phyloP scores from a whole-genome alignment of 2,888 invertebrate genomes.

The Lumbricus terrestris region DNA sequence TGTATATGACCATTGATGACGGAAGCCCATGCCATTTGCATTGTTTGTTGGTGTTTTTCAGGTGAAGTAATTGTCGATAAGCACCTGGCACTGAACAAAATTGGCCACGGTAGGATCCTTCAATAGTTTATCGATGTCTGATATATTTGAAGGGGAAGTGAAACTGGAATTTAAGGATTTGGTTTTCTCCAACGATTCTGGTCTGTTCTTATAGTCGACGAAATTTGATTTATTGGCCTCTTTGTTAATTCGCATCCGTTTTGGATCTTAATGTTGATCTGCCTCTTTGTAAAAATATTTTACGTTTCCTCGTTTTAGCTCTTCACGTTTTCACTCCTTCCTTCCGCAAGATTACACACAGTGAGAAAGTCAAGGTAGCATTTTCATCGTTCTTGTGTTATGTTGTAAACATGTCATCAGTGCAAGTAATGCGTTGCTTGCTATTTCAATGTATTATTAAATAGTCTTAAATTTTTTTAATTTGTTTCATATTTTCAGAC shows the following conservation, averaged over 20 bases:
- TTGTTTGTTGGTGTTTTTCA: conserved; percentile 32
- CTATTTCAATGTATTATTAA: neutral
- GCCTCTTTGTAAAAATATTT: neutral
- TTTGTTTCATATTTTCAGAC: neutral
- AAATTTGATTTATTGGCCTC: neutral
- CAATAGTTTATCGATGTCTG: no score
- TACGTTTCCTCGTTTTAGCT: conserved; percentile 43
- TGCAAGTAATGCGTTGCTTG: neutral
- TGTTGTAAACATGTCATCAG: no score
- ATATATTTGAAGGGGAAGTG: no score
- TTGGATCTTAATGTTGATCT: neutral
- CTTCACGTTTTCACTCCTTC: conserved; percentile 77
- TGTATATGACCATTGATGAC: neutral
- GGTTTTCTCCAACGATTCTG: neutral
- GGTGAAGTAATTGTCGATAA: conserved; percentile 58
- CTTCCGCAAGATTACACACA: conserved; percentile 80
- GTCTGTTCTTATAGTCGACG: neutral
- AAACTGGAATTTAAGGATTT: neutral
- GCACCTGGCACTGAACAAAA: conserved; percentile 64
- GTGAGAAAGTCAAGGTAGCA: conserved; percentile 72
- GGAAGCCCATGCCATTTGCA: neutral
- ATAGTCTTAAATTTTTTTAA: neutral
- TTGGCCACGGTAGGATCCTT: conserved; percentile 70
- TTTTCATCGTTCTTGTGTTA: neutral
- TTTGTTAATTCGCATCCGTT: neutral